Percentiles rank a stretch among this genome's conserved stretches.
These are phyloP conservation scores for Rhagium mordax DNA, from an alignment of 2,888 invertebrate species.

Conservation along the genomic window DNA sequence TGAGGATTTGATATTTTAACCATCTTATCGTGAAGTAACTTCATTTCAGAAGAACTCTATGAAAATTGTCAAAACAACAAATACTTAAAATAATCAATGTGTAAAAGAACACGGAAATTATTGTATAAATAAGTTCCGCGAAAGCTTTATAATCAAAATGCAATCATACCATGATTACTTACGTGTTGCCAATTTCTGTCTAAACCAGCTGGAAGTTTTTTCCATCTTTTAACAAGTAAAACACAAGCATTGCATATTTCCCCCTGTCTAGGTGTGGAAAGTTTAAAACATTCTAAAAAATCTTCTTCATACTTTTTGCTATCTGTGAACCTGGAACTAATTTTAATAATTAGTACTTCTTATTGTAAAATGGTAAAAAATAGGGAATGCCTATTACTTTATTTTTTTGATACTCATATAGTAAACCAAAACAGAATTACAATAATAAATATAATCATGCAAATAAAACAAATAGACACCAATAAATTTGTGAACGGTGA, in stretches of 20 bases:
- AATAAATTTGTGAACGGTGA: too few species aligned
- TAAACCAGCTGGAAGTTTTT: conserved; percentile 81
- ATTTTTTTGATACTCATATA: too few species aligned
- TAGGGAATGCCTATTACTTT: background rate
- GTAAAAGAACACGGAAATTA: too few species aligned
- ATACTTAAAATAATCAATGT: too few species aligned
- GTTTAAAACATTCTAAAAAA: conserved; percentile 84
- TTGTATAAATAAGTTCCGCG: too few species aligned
- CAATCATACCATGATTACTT: conserved; percentile 65
- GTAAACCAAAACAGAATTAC: background rate
- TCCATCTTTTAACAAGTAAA: conserved; percentile 86
- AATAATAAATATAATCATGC: too few species aligned
- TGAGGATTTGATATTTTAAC: too few species aligned
- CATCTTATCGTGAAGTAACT: too few species aligned
- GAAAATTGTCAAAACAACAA: too few species aligned
- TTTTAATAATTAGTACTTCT: background rate
- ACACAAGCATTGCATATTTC: conserved; percentile 93
- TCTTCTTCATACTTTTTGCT: conserved; percentile 88
- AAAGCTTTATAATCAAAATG: too few species aligned
- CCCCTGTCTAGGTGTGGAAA: conserved; percentile 81
- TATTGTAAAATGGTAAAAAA: background rate
- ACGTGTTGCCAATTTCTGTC: conserved; percentile 86
- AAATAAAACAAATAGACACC: too few species aligned
- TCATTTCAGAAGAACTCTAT: too few species aligned
- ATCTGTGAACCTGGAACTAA: conserved; percentile 87